Evolutionary conservation across 2,888 invertebrate genomes (phyloP).

Genomic region (Bruchidius siliquastri): DNA sequence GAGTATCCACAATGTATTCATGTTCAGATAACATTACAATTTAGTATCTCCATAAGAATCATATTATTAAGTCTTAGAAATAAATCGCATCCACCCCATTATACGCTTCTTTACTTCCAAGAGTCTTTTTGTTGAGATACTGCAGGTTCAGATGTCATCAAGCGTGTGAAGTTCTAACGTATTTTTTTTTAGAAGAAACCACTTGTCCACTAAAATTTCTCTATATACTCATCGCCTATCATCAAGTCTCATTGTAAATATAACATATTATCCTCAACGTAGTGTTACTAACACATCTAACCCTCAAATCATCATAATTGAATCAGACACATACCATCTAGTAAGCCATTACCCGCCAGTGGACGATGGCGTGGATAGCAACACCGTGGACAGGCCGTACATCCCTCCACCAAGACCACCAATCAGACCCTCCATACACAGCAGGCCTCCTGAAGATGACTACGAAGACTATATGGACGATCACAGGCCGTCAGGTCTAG

Average conservation of each 20-base stretch:
- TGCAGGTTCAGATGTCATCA: no score
- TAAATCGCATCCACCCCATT: no score
- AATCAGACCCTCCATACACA: slow-evolving; percentile 6
- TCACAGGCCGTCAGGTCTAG: slow-evolving; percentile 13
- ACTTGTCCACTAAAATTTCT: no score
- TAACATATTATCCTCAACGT: not conserved
- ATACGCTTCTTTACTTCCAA: no score
- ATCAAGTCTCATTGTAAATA: not conserved
- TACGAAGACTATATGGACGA: slow-evolving; percentile 20
- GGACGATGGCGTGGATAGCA: slow-evolving; percentile 41
- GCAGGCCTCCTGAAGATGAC: not conserved
- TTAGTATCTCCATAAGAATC: no score
- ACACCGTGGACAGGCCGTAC: slow-evolving; percentile 42
- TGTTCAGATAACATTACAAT: no score
- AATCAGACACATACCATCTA: slow-evolving; percentile 45
- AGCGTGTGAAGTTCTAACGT: no score
- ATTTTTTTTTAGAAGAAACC: no score
- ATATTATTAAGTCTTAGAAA: no score
- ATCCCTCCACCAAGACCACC: slow-evolving; percentile 18
- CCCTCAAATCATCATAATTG: not conserved
- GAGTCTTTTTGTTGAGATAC: no score
- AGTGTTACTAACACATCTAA: not conserved
- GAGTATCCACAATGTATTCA: no score
- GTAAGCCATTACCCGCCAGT: slow-evolving; percentile 44
- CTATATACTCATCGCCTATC: no score